These are phyloP conservation scores for Drosophila flavopinicola DNA, from an alignment of 2,888 invertebrate species.

Conservation along the genomic window DNA sequence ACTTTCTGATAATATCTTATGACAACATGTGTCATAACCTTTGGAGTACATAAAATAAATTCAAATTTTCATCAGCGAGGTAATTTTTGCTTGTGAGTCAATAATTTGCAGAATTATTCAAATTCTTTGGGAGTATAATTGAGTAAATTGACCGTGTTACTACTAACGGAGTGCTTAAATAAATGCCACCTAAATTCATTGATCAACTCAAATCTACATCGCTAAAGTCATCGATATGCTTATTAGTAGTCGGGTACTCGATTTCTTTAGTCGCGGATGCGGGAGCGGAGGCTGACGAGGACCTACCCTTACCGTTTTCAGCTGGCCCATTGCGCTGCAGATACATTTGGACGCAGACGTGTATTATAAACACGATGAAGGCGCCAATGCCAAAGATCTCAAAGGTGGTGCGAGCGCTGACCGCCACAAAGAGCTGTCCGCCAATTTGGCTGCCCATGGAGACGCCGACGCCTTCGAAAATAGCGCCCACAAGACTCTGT, in stretches of 20 bases:
- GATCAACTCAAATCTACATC: slow-evolving; percentile 73
- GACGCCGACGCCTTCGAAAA: slow-evolving; percentile 94
- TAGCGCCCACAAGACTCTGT: slow-evolving; percentile 92
- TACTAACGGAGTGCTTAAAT: background rate
- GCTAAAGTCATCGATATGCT: slow-evolving; percentile 56
- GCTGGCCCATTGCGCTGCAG: slow-evolving; percentile 71
- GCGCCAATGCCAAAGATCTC: slow-evolving; percentile 89
- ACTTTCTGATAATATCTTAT: background rate
- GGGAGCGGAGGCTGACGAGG: slow-evolving; percentile 34
- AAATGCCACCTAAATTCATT: background rate
- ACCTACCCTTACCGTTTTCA: slow-evolving; percentile 75
- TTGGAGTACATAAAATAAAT: slow-evolving; percentile 1
- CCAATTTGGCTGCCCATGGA: slow-evolving; percentile 91
- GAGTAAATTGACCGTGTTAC: slow-evolving; percentile 3
- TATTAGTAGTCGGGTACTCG: slow-evolving; percentile 33
- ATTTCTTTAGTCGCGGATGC: slow-evolving; percentile 31
- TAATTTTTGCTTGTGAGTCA: background rate
- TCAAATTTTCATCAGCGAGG: slow-evolving; percentile 1
- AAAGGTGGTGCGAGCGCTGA: slow-evolving; percentile 89
- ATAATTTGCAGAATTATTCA: background rate
- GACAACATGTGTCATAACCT: background rate
- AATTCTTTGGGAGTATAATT: slow-evolving; percentile 1
- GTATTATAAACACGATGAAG: slow-evolving; percentile 87
- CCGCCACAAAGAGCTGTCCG: slow-evolving; percentile 88
- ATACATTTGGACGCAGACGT: slow-evolving; percentile 86